These are phyloP conservation scores for Amblyopsis hoosieri DNA, from an alignment of 2,797 vertebrate genomes.

Conservation along the genomic window DNA sequence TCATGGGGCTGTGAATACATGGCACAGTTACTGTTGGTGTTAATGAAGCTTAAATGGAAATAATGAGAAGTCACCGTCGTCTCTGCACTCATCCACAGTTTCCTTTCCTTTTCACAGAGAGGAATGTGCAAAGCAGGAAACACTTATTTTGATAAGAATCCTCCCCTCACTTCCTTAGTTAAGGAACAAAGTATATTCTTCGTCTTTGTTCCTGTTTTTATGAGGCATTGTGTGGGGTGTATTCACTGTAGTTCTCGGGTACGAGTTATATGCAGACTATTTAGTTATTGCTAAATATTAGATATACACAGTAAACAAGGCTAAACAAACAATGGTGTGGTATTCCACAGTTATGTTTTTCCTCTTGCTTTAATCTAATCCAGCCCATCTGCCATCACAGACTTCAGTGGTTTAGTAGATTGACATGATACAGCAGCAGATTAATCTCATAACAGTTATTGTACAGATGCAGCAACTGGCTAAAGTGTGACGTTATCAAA, in stretches of 20 bases:
- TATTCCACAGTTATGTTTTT: conserved; percentile 6
- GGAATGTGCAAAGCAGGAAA: conserved; percentile 36
- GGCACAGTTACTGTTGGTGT: background rate
- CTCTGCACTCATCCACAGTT: conserved; percentile 36
- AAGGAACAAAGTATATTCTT: background rate
- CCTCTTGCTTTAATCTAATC: conserved; percentile 47
- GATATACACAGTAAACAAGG: no score
- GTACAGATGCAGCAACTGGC: conserved; percentile 50
- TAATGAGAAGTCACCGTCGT: background rate
- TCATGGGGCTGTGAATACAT: conserved; percentile 23
- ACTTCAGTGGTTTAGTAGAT: conserved; percentile 63
- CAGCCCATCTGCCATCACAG: conserved; percentile 70
- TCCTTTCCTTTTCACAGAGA: conserved; percentile 30
- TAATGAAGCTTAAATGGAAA: conserved; percentile 28
- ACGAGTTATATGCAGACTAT: no score
- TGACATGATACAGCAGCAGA: conserved; percentile 55
- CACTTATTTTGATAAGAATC: conserved; percentile 1
- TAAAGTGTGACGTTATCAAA: conserved; percentile 47
- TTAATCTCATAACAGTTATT: conserved; percentile 73
- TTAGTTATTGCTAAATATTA: no score
- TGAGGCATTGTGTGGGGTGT: background rate
- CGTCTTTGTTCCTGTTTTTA: background rate
- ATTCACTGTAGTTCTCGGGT: no score
- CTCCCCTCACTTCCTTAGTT: background rate
- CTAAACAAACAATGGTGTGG: no score